Evolutionary conservation across 2,888 invertebrate genomes (phyloP), one percentile per base, ranked within the genome.

Genomic region (Drosophila lacicola): DNA sequence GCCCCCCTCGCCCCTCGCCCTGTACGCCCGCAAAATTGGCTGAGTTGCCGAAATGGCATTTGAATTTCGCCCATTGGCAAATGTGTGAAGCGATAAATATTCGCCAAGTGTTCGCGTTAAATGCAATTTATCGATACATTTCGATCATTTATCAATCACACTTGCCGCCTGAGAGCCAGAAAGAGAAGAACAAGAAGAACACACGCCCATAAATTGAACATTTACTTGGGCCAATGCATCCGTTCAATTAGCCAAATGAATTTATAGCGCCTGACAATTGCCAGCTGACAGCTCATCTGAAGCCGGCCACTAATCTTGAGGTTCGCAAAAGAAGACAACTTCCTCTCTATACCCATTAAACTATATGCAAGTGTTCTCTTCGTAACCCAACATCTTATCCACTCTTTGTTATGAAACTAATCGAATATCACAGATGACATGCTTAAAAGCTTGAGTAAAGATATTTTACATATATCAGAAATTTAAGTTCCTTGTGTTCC

Each of bases 81-180:
- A 56, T 66, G 61, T 36, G 37, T 14, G 25, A 53, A 25, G 44
- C 66, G 66, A 66, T 73, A 66, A 72, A 66, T 72, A 64, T 49
- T 21, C 54, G 21, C 33, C 51, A 62, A 61, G 67, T 61, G 60
- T n/a, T 60, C 44, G 29, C 51, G n/a, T 47, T 62, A 55, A 75
- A 46, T 75, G 77, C 74, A 80, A 80, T 82, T 67, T 71, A 80
- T 82, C 62, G 87, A 72, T 81, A 76, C 34, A 60, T 53, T 49
- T 37, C 37, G 64, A 53, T 82, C 71, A 69, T 79, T 75, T 82
- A 66, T 86, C 83, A 85, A 82, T 80, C 39, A 39, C 25, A 44
- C 11, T 63, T 36, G 17, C 39, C 29, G 17, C 14, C 9, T 4
- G 39, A 39, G 39, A 8, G n/a, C 39, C 9, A 2, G 8, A 17